These are phyloP conservation scores for Colletes gigas DNA, from an alignment of 1,140 invertebrate species.

Conservation along the genomic window DNA sequence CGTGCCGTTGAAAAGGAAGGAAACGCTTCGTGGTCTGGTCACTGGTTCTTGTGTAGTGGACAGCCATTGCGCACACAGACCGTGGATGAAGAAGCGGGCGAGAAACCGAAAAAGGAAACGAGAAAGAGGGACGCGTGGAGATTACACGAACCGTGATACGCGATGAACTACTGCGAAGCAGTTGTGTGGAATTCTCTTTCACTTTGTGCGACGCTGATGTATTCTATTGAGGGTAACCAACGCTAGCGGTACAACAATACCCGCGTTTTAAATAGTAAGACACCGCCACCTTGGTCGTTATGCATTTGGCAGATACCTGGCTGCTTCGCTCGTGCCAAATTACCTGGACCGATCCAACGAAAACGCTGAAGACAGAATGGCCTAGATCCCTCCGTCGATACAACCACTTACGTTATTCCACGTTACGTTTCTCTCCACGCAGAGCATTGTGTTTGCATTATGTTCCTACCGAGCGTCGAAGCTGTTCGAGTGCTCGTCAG, in stretches of 20 bases:
- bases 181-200: conserved; percentile 34
- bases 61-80: not conserved
- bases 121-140: conserved; percentile 12
- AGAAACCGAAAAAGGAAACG: conserved; percentile 9
- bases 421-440: not conserved
- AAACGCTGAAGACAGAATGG: conserved; percentile 44
- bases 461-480: too few species aligned
- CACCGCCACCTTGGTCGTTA: conserved; percentile 27
- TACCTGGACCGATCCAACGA: conserved; percentile 42
- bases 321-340: conserved; percentile 37
- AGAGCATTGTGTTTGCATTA: too few species aligned
- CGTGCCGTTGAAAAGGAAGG: conserved; percentile 62
- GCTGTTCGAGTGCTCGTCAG: too few species aligned
- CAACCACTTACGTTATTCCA: not conserved
- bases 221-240: conserved; percentile 74
- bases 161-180: conserved; percentile 4
- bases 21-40: conserved; percentile 39
- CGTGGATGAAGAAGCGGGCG: not conserved
- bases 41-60: conserved; percentile 31
- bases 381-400: not conserved
- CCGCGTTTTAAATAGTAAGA: conserved; percentile 75
- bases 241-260: conserved; percentile 71
- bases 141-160: conserved; percentile 33
- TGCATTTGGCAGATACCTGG: conserved; percentile 30
- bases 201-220: conserved; percentile 73